Percentiles rank a stretch among this genome's conserved stretches.
Evolutionary conservation across 2,797 vertebrate genomes (phyloP).

Genomic region (Betta splendens): DNA sequence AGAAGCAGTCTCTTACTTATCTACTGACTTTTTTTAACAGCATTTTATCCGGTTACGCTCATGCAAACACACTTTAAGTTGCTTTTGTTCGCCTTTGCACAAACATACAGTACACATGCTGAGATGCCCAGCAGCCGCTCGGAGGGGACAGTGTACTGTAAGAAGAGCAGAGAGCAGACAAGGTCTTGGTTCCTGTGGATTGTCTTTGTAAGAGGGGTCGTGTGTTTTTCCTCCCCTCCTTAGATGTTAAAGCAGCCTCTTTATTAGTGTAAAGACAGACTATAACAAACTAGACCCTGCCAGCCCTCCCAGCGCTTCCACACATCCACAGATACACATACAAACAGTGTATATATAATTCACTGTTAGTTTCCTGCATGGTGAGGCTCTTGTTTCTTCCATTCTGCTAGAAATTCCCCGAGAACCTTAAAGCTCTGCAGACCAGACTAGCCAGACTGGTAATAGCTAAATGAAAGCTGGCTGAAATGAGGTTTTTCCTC

Average conservation of each 20-base stretch:
- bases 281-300: conserved; percentile 63
- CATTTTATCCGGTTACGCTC: conserved; percentile 1
- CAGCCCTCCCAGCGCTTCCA: too few relatives aligned
- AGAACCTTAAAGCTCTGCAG: conserved; percentile 22
- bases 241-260: conserved; percentile 79
- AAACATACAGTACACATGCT: conserved; percentile 10
- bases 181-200: conserved; percentile 70
- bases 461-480: conserved; percentile 60
- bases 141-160: conserved; percentile 64
- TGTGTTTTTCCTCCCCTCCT: conserved; percentile 64
- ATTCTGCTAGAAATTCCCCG: conserved; percentile 2
- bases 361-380: conserved; percentile 10
- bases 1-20: too few relatives aligned
- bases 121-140: conserved; percentile 44
- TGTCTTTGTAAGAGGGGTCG: conserved; percentile 75
- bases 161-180: conserved; percentile 66
- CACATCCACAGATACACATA: too few relatives aligned
- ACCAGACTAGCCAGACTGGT: conserved; percentile 22
- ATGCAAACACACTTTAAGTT: conserved; percentile 38
- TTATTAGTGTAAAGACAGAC: conserved; percentile 65
- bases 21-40: conserved; percentile 4
- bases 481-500: conserved; percentile 65
- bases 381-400: conserved; percentile 19
- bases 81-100: background rate
- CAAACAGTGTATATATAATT: too few relatives aligned